phyloP scores from a whole-genome alignment of 92 coral and sea anemone genomes.

The Hydrozoanthus gracilis region DNA sequence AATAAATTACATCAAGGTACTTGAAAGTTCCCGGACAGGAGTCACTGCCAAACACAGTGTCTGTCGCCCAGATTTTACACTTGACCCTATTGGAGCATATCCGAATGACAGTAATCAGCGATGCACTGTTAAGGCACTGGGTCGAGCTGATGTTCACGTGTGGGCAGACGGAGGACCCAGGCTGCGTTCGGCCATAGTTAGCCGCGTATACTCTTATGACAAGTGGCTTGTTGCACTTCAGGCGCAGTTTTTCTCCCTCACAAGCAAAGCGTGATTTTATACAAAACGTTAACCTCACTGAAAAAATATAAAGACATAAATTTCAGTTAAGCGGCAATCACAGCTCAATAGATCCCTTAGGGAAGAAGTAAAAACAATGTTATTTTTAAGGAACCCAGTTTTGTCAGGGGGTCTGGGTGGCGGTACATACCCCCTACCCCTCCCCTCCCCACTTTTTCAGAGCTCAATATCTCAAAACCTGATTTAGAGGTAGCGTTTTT shows the following conservation, averaged over 20 bases:
- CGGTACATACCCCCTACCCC: too few species aligned
- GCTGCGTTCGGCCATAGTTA: conserved; percentile 74
- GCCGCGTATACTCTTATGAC: conserved; percentile 67
- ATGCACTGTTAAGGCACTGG: conserved; percentile 51
- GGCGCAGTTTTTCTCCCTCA: conserved; percentile 66
- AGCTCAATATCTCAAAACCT: too few species aligned
- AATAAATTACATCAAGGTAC: conserved; percentile 72
- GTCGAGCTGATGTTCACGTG: conserved; percentile 56
- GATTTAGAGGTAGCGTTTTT: too few species aligned
- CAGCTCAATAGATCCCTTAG: too few species aligned
- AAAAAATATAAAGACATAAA: background rate
- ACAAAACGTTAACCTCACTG: conserved; percentile 10
- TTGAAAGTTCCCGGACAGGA: conserved; percentile 79
- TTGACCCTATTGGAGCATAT: conserved; percentile 59
- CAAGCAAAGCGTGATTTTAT: conserved; percentile 68
- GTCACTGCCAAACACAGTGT: conserved; percentile 58
- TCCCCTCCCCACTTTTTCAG: too few species aligned
- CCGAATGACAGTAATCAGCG: conserved; percentile 43
- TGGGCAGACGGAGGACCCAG: conserved; percentile 74
- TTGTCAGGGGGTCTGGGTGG: too few species aligned
- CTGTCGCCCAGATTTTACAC: conserved; percentile 69
- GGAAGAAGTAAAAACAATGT: too few species aligned
- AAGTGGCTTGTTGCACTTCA: conserved; percentile 52
- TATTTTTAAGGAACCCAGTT: too few species aligned
- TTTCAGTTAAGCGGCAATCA: too few species aligned